Conservation (phyloP, 2,888 invertebrate species). For the Nineta flava region DNA sequence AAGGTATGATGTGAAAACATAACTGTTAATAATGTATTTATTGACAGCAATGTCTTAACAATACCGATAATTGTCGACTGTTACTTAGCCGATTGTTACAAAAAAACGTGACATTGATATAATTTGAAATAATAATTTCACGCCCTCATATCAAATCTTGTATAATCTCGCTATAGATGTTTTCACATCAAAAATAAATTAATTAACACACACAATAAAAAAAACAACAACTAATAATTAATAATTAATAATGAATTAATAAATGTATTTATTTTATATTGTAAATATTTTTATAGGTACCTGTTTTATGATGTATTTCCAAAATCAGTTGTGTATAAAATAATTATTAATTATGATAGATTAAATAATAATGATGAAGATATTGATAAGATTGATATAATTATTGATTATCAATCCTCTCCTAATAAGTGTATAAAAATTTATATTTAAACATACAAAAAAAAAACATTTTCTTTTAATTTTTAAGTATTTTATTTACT, state of each 20-base stretch:
- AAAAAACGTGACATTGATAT: too few relatives aligned
- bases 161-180: too few relatives aligned
- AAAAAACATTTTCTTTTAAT: background rate
- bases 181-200: too few relatives aligned
- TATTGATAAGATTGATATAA: background rate
- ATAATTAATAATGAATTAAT: background rate
- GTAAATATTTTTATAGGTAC: conserved; percentile 9
- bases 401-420: background rate
- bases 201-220: too few relatives aligned
- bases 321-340: conserved; percentile 1
- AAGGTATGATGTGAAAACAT: too few relatives aligned
- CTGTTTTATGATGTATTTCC: conserved; percentile 5
- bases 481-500: background rate
- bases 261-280: conserved; percentile 7
- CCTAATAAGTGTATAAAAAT: background rate
- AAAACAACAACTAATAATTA: too few relatives aligned
- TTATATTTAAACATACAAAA: background rate
- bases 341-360: background rate
- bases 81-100: too few relatives aligned
- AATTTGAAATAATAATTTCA: too few relatives aligned
- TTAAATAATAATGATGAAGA: background rate
- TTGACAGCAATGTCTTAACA: too few relatives aligned
- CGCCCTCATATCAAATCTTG: too few relatives aligned
- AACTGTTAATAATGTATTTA: too few relatives aligned
- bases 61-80: too few relatives aligned